Evolutionary conservation across 2,113 vertebrate genomes (phyloP), one percentile per base, ranked within the genome.

Genomic region (Craseonycteris thonglongyai): DNA sequence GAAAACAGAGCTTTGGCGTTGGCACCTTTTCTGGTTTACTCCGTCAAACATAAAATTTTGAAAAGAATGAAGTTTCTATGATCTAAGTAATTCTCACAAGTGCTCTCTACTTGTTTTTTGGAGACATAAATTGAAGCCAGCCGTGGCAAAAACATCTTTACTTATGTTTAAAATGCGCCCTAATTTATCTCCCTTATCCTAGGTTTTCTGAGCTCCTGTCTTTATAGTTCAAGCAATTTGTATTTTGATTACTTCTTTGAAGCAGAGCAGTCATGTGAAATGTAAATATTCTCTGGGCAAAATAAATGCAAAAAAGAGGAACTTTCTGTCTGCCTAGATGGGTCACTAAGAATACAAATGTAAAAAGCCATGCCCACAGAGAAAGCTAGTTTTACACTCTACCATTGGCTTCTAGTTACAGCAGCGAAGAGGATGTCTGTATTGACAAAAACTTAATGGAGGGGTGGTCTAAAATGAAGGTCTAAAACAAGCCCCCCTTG

Each of bases 271-370:
- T 98, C 98, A 98, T 97, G 97, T 98, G 98, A 98, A 98, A 98
- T 97, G 96, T 97, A 98, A 98, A 98, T 98, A 98, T 98, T 98
- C 98, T 98, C 97, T 97, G 97, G 98, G 98, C 97, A 97, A 97
- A 98, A 98, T 98, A 98, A 98, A 97, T 97, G 98, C 97, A 98
- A 98, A 98, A 90, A 98, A 97, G 97, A 97, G 96, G 97, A 98
- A 96, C 97, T 98, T 98, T 98, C 97, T 98, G 95, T 98, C 98
- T 98, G 98, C 98, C 98, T 96, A 98, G 98, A 96, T 98, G 98
- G 98, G 98, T 98, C 98, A 98, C 97, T 98, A 98, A 95, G 98
- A 98, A 97, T 98, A 98, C 98, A 98, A 98, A 98, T 98, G 98
- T 98, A 97, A 98, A 98, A 99, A 99, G 97, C 98, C 95, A 97